These are phyloP conservation scores for Notarius lentiginosus DNA, from an alignment of 2,113 vertebrate species.

Conservation along the genomic window DNA sequence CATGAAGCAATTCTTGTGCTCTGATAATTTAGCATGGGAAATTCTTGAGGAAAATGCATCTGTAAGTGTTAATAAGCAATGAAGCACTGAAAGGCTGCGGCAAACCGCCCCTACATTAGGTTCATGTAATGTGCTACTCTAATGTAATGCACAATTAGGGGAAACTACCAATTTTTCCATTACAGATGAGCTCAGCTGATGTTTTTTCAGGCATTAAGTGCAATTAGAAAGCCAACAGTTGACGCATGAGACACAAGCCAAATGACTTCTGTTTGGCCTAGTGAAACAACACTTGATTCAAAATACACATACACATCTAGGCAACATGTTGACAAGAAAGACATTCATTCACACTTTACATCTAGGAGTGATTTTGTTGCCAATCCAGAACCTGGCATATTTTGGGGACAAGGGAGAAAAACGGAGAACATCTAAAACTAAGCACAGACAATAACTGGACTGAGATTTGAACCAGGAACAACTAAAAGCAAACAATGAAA, in stretches of 20 bases:
- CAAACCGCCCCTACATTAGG: conserved; percentile 25
- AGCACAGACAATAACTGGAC: background rate
- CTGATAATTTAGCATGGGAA: background rate
- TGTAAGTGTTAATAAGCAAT: conserved; percentile 28
- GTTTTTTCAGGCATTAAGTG: conserved; percentile 19
- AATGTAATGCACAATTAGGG: conserved; percentile 36
- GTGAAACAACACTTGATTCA: background rate
- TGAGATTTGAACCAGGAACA: background rate
- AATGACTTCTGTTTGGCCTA: conserved; percentile 24
- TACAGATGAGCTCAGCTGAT: conserved; percentile 15
- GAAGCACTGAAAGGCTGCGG: conserved; percentile 21
- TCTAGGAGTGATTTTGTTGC: background rate
- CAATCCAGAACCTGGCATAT: background rate
- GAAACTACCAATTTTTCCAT: conserved; percentile 34
- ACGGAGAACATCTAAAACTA: background rate
- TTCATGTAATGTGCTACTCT: conserved; percentile 30
- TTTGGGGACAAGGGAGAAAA: background rate
- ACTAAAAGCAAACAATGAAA: background rate
- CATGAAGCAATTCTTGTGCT: background rate
- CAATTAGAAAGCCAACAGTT: conserved; percentile 27
- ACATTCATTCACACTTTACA: background rate
- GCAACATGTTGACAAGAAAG: background rate
- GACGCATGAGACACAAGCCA: conserved; percentile 15
- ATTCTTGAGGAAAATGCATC: conserved; percentile 28
- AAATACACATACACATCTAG: background rate